A percentile compares a stretch with the other conserved stretches of the same genome.
Evolutionary conservation across 2,113 vertebrate genomes (phyloP).

Genomic region (Oreochromis tanganicae): DNA sequence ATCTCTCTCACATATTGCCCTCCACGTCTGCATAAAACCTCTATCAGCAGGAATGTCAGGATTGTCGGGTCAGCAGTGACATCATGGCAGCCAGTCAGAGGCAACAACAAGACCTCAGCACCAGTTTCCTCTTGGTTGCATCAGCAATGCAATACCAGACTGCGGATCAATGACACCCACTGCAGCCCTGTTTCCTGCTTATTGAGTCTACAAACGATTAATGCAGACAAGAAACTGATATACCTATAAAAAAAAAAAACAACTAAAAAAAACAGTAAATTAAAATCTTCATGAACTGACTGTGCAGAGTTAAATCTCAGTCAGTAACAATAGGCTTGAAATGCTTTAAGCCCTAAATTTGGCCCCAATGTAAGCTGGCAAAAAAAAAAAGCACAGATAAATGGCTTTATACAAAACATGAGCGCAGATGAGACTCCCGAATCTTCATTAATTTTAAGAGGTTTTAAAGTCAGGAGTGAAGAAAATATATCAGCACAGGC

Average conservation of each 20-base stretch:
- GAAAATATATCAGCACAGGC: background rate
- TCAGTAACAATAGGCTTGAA: background rate
- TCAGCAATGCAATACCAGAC: slow-evolving; percentile 42
- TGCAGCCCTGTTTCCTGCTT: background rate
- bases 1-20: slow-evolving; percentile 21
- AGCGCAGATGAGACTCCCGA: background rate
- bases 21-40: slow-evolving; percentile 27
- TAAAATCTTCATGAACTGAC: background rate
- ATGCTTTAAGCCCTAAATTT: background rate
- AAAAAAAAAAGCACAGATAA: background rate
- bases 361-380: background rate
- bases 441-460: background rate
- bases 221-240: background rate
- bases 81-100: slow-evolving; percentile 51
- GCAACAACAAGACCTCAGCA: slow-evolving; percentile 30
- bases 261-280: background rate
- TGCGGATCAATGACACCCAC: slow-evolving; percentile 11
- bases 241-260: rapidly evolving
- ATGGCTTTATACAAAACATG: background rate
- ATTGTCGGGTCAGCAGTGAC: slow-evolving; percentile 67
- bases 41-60: slow-evolving; percentile 61
- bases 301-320: background rate
- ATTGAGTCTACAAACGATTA: background rate
- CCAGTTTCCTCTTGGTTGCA: slow-evolving; percentile 54
- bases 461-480: background rate